Evolutionary conservation across 2,888 invertebrate species (phyloP).

Genomic region (Agrochola circellaris): DNA sequence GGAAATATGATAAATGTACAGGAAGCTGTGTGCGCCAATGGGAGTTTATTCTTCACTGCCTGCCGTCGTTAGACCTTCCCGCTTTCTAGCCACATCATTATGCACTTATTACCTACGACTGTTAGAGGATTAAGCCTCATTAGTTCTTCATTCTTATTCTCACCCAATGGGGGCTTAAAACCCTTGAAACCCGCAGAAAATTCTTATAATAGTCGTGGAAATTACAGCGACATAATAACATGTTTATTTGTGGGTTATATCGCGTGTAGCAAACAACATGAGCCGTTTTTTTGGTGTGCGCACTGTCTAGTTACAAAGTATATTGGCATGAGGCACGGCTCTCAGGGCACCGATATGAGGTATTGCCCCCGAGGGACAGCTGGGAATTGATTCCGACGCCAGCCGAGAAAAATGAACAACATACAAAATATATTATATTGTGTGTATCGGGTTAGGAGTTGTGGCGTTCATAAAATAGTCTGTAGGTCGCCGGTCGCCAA

Average conservation of each 20-base stretch:
- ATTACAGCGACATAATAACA: constrained; percentile 42
- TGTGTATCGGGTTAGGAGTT: constrained; percentile 63
- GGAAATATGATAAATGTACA: constrained; percentile 61
- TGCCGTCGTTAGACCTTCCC: constrained; percentile 45
- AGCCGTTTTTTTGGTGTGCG: constrained; percentile 52
- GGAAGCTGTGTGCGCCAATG: constrained; percentile 48
- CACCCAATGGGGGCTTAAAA: constrained; percentile 19
- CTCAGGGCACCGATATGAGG: constrained; percentile 75
- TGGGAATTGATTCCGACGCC: constrained; percentile 77
- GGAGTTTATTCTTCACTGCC: constrained; percentile 39
- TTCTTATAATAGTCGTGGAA: constrained; percentile 30
- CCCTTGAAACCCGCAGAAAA: constrained; percentile 33
- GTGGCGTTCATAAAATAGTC: constrained; percentile 64
- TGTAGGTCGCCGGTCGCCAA: constrained; percentile 55
- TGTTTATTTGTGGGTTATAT: constrained; percentile 56
- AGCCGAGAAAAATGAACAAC: constrained; percentile 73
- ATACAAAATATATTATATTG: constrained; percentile 66
- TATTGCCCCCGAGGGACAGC: constrained; percentile 72
- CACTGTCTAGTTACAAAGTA: constrained; percentile 56
- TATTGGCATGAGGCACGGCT: constrained; percentile 65
- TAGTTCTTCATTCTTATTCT: constrained; percentile 55
- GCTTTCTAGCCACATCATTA: constrained; percentile 57
- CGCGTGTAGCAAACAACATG: constrained; percentile 47
- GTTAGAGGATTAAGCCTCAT: constrained; percentile 59
- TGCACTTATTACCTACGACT: constrained; percentile 53